phyloP scores from a whole-genome alignment of 2,113 vertebrate species.

The Perca flavescens region DNA sequence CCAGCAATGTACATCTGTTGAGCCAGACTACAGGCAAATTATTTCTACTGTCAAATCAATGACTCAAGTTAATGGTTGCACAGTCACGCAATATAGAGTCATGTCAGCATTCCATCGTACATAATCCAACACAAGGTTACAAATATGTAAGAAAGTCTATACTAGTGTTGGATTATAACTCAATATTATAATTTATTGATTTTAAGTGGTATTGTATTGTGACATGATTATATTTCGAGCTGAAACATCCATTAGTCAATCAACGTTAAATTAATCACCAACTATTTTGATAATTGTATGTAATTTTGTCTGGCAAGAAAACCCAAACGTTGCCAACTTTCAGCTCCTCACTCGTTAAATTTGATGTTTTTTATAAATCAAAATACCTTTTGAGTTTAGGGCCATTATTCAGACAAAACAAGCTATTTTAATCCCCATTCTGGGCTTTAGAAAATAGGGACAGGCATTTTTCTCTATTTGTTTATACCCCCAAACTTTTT shows the following conservation, averaged over 20 bases:
- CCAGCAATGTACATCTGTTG: too few species aligned
- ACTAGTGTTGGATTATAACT: background rate
- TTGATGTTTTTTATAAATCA: too few species aligned
- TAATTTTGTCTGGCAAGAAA: background rate
- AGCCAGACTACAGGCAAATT: background rate
- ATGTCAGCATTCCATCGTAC: background rate
- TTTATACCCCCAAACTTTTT: too few species aligned
- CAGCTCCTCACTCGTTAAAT: background rate
- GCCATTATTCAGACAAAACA: background rate
- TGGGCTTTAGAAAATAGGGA: background rate
- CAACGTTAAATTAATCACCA: background rate
- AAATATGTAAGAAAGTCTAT: background rate
- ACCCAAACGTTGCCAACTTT: background rate
- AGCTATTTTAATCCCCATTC: too few species aligned
- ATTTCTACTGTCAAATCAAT: background rate
- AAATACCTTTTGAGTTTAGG: background rate
- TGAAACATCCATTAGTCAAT: background rate
- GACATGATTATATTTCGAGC: background rate
- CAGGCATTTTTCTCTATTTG: background rate
- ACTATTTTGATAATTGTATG: background rate
- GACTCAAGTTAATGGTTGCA: background rate
- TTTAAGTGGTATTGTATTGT: background rate
- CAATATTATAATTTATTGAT: background rate
- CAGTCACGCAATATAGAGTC: background rate
- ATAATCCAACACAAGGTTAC: background rate